Evolutionary conservation across 2,113 vertebrate genomes (phyloP), one percentile per base, ranked within the genome.

Genomic region (Neofelis nebulosa): DNA sequence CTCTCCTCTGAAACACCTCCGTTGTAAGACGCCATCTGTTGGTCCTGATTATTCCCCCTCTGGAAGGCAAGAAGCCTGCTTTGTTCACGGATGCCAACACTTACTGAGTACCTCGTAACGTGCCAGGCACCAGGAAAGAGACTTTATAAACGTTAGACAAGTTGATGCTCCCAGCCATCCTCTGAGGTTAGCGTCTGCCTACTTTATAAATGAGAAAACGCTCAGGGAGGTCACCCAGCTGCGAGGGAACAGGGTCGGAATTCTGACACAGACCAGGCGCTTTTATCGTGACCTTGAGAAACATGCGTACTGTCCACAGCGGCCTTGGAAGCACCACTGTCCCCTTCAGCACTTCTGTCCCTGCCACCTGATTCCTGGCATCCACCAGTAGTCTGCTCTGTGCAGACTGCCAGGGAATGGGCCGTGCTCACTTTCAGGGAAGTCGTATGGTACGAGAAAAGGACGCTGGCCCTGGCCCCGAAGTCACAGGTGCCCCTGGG

Each of bases 391-490:
- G 52, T 3, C 0, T 0, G 73, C 25, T 16, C 81, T 25, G 0
- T 19, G 9, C 33, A 83, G 85, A 21, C 13, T 0, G 7, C 4
- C 36, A 31, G 52, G 15, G 38, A 2, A 41, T 4, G 23, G 41
- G 27, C 15, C 0, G 0, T 4, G 10, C 88, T 55, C 65, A 18
- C 38, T 5, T 11, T 81, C 10, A n/a, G 78, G 78, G 5, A 41
- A 7, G 38, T 15, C 66, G 41, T n/a, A 6, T 1, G 63, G 29
- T 3, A 0, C 41, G 71, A 27, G 66, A 2, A 61, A n/a, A 7
- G 2, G 5, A 48, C 29, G 29, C 38, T 0, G 0, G 86, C n/a
- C 1, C 0, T 88, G 76, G 57, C 23, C 3, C 80, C 52, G 0
- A 1, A 48, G 61, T 81, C 41, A 92, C 55, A 25, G 52, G 66